Conservation (phyloP, 1,140 invertebrate species). For the Diorhabda sublineata region DNA sequence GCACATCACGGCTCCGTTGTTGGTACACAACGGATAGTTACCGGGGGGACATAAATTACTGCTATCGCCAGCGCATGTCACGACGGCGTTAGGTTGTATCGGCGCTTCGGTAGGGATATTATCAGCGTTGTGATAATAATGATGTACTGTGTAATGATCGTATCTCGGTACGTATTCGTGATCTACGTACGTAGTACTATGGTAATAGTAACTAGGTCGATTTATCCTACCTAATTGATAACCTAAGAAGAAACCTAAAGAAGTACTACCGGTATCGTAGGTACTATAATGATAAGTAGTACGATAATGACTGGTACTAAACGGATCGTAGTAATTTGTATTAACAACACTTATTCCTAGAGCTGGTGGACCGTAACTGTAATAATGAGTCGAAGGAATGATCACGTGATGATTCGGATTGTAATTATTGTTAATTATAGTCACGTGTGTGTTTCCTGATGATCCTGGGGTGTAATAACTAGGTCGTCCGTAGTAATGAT, state of each 20-base stretch:
- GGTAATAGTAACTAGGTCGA: constrained; percentile 25
- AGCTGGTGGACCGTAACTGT: constrained; percentile 11
- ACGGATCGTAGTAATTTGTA: background rate
- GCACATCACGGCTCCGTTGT: constrained; percentile 35
- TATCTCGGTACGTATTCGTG: constrained; percentile 27
- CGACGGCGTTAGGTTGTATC: constrained; percentile 28
- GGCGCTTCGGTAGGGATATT: constrained; percentile 26
- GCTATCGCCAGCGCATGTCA: constrained; percentile 29
- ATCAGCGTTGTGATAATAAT: constrained; percentile 35
- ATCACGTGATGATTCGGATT: constrained; percentile 22
- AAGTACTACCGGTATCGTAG: constrained; percentile 28
- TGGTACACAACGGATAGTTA: constrained; percentile 30
- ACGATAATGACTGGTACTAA: background rate
- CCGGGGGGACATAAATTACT: constrained; percentile 30
- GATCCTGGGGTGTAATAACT: background rate
- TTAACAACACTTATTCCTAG: background rate
- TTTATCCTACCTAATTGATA: constrained; percentile 31
- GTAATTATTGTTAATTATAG: constrained; percentile 24
- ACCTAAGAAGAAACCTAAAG: constrained; percentile 32
- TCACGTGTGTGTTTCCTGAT: background rate
- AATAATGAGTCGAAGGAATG: background rate
- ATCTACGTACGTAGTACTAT: constrained; percentile 10
- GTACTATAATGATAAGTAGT: constrained; percentile 19
- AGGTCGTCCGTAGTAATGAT: background rate
- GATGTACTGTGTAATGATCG: constrained; percentile 35